Evolutionary conservation across 1,140 invertebrate species (phyloP), one percentile per base, ranked within the genome.

Genomic region (Lamellibrachia luymesi): DNA sequence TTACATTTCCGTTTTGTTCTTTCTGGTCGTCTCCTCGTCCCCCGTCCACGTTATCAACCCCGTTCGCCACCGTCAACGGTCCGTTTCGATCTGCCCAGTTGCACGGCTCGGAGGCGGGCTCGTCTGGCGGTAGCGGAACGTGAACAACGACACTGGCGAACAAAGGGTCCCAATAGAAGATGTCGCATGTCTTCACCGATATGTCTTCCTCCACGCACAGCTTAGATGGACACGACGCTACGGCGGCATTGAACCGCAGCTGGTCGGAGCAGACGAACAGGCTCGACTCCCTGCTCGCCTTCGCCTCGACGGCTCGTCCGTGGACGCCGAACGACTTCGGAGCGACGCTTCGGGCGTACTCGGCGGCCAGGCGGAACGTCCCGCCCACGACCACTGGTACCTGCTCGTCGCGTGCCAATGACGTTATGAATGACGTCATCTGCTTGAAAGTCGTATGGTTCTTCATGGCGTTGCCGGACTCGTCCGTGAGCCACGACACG

Each of bases 401-500:
- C 49, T 93, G 90, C 91, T 93, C 93, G 50, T 92, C 90, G 17
- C 89, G 89, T 49, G 90, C 92, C 25, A 93, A 51, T 52, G 92
- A 92, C 27, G 91, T 92, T 13, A 91, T 50, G 91, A 93, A 93
- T 25, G 90, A 90, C 51, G 92, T 51, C 27, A 93, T 52, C 50
- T 92, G 92, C 17, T 90, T 52, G 56, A 93, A 90, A 10, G 90
- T n/a, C 51, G 90, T 93, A 4, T 51, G 64, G 50, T 89, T 51
- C 13, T 56, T 90, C 64, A 92, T 50, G 49, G 22, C 38, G 92
- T 90, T 92, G 50, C 90, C 92, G n/a, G 17, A 56, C 90, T 93
- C 93, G 50, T 93, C 93, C 22, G 93, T 93, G 51, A 93, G 52
- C 92, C 91, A 92, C 17, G 93, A 93, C 52, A 93, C 64, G 64